Evolutionary conservation across 2,113 vertebrate genomes (phyloP).

Genomic region (Glareola pratincola): DNA sequence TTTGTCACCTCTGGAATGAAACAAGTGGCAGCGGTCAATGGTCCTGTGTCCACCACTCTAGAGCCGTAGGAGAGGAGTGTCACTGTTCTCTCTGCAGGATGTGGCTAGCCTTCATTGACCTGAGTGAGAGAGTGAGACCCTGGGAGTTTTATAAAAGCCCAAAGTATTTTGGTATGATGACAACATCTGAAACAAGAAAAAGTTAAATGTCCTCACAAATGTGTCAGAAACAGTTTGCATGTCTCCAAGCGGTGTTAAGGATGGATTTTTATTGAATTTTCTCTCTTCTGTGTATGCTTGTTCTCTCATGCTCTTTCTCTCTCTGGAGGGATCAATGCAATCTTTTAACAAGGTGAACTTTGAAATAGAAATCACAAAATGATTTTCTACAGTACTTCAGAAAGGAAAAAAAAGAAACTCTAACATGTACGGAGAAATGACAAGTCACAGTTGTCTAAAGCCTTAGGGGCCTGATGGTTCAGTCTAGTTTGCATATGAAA

Average conservation of each 20-base stretch:
- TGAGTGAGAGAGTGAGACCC: background rate
- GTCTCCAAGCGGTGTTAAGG: background rate
- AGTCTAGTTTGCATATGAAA: background rate
- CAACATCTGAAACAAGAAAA: background rate
- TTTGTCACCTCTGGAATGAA: background rate
- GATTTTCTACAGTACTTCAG: background rate
- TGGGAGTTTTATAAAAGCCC: background rate
- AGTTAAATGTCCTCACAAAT: background rate
- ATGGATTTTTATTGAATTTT: constrained; percentile 33
- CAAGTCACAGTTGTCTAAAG: background rate
- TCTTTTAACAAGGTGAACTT: constrained; percentile 13
- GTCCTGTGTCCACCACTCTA: background rate
- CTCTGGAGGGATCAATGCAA: background rate
- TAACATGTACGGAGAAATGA: background rate
- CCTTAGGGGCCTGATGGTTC: background rate
- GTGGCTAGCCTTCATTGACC: background rate
- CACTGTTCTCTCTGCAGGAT: background rate
- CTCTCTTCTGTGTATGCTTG: background rate
- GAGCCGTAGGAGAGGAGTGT: background rate
- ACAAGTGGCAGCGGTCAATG: background rate
- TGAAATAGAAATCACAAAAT: constrained; percentile 19
- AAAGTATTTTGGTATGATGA: background rate
- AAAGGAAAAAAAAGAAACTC: background rate
- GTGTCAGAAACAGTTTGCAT: background rate
- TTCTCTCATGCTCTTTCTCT: background rate